Evolutionary conservation across 2,113 vertebrate genomes (phyloP).

Genomic region (Meleagris gallopavo): DNA sequence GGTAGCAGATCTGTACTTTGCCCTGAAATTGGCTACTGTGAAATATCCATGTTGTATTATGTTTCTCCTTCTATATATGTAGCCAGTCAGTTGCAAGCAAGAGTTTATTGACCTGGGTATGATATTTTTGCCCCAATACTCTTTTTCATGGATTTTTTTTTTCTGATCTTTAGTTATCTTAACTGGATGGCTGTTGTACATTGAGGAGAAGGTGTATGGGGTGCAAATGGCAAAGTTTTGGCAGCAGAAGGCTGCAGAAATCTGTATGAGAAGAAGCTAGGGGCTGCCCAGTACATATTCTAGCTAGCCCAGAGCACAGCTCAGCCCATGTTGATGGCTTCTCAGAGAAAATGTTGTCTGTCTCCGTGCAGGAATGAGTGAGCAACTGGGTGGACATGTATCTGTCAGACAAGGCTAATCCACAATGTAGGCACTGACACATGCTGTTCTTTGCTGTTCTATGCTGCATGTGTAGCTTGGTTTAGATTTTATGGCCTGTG

Average conservation of each 20-base stretch:
- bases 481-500: background rate
- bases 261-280: too few relatives aligned
- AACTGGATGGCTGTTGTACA: background rate
- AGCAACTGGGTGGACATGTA: background rate
- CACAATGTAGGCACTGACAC: rapidly evolving
- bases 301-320: rapidly evolving
- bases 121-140: background rate
- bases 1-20: background rate
- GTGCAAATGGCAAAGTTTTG: too few relatives aligned
- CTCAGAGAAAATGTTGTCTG: background rate
- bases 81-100: background rate
- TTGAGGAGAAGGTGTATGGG: background rate
- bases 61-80: background rate
- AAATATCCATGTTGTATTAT: background rate
- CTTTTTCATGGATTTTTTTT: background rate
- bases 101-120: background rate
- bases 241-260: too few relatives aligned
- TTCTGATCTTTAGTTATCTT: background rate
- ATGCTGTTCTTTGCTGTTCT: background rate
- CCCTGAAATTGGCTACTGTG: rapidly evolving
- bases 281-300: too few relatives aligned
- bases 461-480: background rate
- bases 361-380: background rate
- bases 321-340: rapidly evolving
- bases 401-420: background rate